These are phyloP conservation scores for Scaptomyza parva DNA, from an alignment of 2,888 invertebrate genomes.

Conservation along the genomic window DNA sequence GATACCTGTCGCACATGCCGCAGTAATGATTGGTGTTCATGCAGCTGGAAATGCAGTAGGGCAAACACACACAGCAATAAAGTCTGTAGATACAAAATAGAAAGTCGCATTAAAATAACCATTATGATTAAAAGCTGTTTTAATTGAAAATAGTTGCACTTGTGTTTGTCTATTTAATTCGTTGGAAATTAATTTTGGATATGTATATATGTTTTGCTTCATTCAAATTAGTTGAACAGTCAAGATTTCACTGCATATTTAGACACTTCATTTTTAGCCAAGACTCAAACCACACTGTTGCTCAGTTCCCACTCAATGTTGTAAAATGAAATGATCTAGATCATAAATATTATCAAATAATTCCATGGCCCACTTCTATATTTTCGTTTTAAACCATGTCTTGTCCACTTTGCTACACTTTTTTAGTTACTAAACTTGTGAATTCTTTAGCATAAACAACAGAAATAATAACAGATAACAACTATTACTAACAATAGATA, in stretches of 20 bases:
- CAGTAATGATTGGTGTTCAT: slow-evolving; percentile 80
- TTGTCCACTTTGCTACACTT: not conserved
- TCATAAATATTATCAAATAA: too few species aligned
- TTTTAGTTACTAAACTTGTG: not conserved
- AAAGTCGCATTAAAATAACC: not conserved
- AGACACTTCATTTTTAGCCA: not conserved
- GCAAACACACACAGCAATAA: slow-evolving; percentile 80
- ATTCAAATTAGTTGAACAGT: not conserved
- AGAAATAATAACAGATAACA: not conserved
- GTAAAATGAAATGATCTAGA: too few species aligned
- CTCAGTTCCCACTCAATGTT: too few species aligned
- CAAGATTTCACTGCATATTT: not conserved
- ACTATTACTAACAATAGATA: not conserved
- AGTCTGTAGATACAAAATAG: slow-evolving; percentile 56
- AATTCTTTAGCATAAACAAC: not conserved
- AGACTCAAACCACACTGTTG: not conserved
- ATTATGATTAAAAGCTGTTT: not conserved
- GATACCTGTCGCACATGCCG: slow-evolving; percentile 80
- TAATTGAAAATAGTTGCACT: not conserved
- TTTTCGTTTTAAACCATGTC: not conserved
- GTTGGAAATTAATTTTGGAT: not conserved
- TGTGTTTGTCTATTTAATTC: not conserved
- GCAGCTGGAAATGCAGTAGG: slow-evolving; percentile 81
- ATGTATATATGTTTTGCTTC: not conserved
- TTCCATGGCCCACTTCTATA: too few species aligned